Base-by-base conservation (phyloP, 2,113 vertebrate species). In the Phrynosoma platyrhinos region DNA sequence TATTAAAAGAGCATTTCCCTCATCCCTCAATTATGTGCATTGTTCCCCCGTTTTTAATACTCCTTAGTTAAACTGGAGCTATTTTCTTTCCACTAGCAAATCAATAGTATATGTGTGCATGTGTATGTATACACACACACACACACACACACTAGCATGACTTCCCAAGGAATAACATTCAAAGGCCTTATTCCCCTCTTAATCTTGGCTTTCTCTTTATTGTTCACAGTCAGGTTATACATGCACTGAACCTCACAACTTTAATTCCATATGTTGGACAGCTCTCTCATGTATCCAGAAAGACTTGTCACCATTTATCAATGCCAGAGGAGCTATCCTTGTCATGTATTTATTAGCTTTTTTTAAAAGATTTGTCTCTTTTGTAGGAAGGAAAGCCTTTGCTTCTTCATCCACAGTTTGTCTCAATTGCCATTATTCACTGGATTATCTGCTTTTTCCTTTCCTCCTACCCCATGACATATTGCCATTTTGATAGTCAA, bases 311-410 rank as follows among this genome's bases (percentile, higher is more conserved):
- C 89, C 68, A 91, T 91, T 92, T 89, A 68, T 90, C 84, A 89
- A 62, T 88, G 91, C 64, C 75, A 80, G 72, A 55, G 80, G 88
- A 93, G 84, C 84, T 91, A 86, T 71, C 66, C 75, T 83, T 86
- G 86, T 88, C 89, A 75, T 66, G 13, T 64, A 71, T 88, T 94
- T 92, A 89, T 94, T 94, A 93, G 69, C 88, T 90, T 91, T 93
- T 90, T 93, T 89, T 0, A 20, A 71, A 91, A 94, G 85, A 91
- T 80, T 68, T 83, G 40, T 90, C 27, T 90, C 87, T 90, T 62
- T 16, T 87, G 83, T 86, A 42, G 55, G 55, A 82, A 78, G 85
- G 91, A 83, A 93, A 58, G 32, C 74, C 32, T 40, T 14, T 84
- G 7, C 79, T 88, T 91, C 79, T 92, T 81, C 85, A 89, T 85